Conservation (phyloP, 2,888 invertebrate species). For the Agriotes lineatus region DNA sequence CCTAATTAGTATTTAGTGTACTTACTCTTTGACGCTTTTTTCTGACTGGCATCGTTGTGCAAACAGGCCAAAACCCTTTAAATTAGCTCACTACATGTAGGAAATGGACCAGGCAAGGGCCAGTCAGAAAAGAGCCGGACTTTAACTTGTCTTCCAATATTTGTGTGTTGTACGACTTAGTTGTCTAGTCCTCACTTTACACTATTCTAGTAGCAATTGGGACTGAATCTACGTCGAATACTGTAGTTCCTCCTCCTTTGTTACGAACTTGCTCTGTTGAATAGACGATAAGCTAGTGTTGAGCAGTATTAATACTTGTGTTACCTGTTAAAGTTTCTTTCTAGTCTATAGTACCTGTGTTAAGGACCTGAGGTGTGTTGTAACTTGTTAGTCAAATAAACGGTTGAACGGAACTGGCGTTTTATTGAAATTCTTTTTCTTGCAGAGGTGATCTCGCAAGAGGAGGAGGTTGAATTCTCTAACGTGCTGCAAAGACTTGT, state of each 20-base stretch:
- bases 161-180: conserved; percentile 8
- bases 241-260: not conserved
- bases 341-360: conserved; percentile 37
- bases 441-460: conserved; percentile 66
- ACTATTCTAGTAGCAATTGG: not conserved
- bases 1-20: too few species aligned
- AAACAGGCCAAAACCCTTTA: too few species aligned
- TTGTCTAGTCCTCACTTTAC: conserved; percentile 10
- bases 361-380: conserved; percentile 38
- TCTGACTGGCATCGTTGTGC: too few species aligned
- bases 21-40: too few species aligned
- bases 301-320: conserved; percentile 39
- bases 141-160: conserved; percentile 10
- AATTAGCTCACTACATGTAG: not conserved
- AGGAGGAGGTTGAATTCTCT: conserved; percentile 72
- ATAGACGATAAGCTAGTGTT: not conserved
- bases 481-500: conserved; percentile 80
- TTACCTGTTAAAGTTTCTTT: conserved; percentile 29
- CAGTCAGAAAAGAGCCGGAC: conserved; percentile 4
- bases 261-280: not conserved
- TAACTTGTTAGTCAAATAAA: conserved; percentile 46
- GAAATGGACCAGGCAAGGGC: not conserved
- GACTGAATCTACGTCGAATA: not conserved
- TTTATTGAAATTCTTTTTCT: conserved; percentile 49
- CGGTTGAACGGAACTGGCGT: conserved; percentile 35